Percentiles rank a stretch among this genome's conserved stretches.
phyloP scores from a whole-genome alignment of 2,113 vertebrate genomes.

The Dicentrarchus labrax region DNA sequence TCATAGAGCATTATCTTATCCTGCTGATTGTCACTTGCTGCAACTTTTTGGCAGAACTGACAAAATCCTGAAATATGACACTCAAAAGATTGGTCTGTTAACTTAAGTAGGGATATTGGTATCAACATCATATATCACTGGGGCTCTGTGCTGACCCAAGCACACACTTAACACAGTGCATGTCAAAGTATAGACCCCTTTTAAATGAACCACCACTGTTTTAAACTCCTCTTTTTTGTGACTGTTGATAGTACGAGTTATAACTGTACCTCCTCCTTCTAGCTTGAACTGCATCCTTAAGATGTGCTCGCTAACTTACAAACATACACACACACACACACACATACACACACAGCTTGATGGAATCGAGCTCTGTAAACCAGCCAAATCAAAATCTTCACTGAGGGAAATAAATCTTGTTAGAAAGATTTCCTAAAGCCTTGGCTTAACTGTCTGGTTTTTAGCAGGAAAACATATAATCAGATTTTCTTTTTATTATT shows the following conservation, averaged over 20 bases:
- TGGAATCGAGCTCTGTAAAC: conserved; percentile 44
- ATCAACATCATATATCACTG: neutral
- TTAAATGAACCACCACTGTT: neutral
- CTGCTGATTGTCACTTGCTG: neutral
- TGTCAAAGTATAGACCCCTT: neutral
- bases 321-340: neutral
- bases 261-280: conserved; percentile 6
- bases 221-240: neutral
- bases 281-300: conserved; percentile 46
- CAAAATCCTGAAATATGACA: neutral
- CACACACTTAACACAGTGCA: neutral
- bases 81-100: neutral
- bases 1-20: no score
- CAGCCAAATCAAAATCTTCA: conserved; percentile 61
- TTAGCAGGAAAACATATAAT: conserved; percentile 15
- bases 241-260: neutral
- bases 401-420: conserved; percentile 62
- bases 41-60: neutral
- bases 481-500: conserved; percentile 17
- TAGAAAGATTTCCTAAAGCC: conserved; percentile 72
- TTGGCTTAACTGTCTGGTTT: conserved; percentile 53
- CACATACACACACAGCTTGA: neutral
- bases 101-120: neutral
- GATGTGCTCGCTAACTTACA: conserved; percentile 24
- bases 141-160: neutral